phyloP scores from a whole-genome alignment of 2,797 vertebrate species.

The Trachops cirrhosus region DNA sequence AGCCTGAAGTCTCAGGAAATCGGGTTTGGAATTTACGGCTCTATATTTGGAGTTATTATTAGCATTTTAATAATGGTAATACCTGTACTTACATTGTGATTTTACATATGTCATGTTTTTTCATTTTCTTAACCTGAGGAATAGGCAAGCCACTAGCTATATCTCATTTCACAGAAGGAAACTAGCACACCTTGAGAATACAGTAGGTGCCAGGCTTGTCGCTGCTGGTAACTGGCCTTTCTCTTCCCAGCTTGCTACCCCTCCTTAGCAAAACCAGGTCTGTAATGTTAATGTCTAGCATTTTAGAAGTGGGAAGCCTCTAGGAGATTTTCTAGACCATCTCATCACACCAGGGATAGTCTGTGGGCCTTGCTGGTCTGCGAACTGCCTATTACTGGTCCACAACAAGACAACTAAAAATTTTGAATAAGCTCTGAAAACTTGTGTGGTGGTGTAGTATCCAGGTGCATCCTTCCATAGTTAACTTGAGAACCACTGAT shows the following conservation, averaged over 20 bases:
- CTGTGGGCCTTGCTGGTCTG: not conserved
- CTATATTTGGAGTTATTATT: not conserved
- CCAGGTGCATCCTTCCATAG: not conserved
- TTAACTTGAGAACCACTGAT: not conserved
- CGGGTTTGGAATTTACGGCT: not conserved
- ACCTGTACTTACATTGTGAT: not conserved
- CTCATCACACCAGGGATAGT: too few relatives aligned
- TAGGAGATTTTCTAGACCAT: not conserved
- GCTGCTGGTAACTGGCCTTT: not conserved
- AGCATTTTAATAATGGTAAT: not conserved
- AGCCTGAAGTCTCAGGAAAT: not conserved
- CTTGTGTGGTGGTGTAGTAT: not conserved
- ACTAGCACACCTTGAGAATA: not conserved
- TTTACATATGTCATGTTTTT: not conserved
- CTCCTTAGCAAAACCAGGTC: not conserved
- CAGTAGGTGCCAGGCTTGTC: not conserved
- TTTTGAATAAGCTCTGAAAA: not conserved
- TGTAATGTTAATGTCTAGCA: not conserved
- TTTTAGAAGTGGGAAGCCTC: not conserved
- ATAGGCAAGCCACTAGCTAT: not conserved
- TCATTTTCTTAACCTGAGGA: not conserved
- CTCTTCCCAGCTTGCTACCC: not conserved
- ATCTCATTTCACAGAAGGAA: not conserved
- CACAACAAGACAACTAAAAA: not conserved
- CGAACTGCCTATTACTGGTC: not conserved